A percentile compares a stretch with the other conserved stretches of the same genome.
Evolutionary conservation across 2,797 vertebrate species (phyloP).

Genomic region (Peromyscus attwateri): DNA sequence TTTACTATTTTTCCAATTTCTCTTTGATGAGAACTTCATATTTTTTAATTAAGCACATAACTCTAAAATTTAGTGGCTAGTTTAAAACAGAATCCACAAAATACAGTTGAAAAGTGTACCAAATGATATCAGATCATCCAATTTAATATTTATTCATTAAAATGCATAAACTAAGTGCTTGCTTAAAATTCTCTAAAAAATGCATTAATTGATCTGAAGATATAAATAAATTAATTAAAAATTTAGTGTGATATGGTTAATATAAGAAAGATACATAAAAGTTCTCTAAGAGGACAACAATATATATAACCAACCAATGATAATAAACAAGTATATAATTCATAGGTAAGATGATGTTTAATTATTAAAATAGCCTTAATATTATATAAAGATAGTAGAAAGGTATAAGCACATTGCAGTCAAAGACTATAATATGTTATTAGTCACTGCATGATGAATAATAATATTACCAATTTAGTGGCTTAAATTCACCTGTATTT

Average conservation of each 20-base stretch:
- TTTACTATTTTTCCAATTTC: conserved; percentile 3
- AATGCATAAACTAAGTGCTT: not conserved
- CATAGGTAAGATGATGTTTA: not conserved
- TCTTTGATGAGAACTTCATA: not conserved
- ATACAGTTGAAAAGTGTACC: not conserved
- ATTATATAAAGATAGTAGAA: not conserved
- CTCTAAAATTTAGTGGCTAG: not conserved
- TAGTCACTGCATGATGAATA: not conserved
- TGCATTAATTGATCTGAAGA: not conserved
- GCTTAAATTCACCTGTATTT: not conserved
- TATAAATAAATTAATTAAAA: not conserved
- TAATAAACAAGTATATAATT: conserved; percentile 1
- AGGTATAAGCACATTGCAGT: not conserved
- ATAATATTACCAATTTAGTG: not conserved
- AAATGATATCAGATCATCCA: not conserved
- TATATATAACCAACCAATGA: not conserved
- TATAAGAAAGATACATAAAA: not conserved
- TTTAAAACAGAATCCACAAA: not conserved
- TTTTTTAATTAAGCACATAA: not conserved
- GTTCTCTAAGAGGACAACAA: not conserved
- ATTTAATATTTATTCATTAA: conserved; percentile 22
- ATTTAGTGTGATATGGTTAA: not conserved
- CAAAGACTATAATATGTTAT: not conserved
- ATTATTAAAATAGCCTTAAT: not conserved
- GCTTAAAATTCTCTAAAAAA: not conserved